Evolutionary conservation across 2,888 invertebrate genomes (phyloP).

Genomic region (Hydropsyche betteni): DNA sequence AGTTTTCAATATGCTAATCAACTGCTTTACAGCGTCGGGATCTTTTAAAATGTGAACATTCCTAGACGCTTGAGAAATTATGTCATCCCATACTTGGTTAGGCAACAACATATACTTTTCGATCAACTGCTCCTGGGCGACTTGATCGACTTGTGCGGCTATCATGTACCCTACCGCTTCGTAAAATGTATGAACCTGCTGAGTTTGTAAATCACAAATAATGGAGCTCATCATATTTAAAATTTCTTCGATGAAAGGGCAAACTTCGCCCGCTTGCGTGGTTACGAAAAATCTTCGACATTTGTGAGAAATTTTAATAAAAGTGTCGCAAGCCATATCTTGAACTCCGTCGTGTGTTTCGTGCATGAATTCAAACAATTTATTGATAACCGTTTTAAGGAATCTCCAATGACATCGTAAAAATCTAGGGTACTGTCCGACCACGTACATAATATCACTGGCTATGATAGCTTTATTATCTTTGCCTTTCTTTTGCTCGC

Average conservation of each 20-base stretch:
- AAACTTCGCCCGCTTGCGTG: conserved; percentile 93
- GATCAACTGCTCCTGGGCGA: conserved; percentile 92
- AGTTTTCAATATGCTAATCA: conserved; percentile 97
- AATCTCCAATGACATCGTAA: conserved; percentile 99
- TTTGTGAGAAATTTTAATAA: conserved; percentile 99
- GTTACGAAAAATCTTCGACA: conserved; percentile 98
- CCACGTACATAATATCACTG: conserved; percentile 99
- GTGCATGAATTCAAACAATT: conserved; percentile 99
- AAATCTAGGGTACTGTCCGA: conserved; percentile 99
- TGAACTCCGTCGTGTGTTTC: conserved; percentile 99
- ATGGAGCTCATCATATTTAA: conserved; percentile 94
- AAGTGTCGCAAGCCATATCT: conserved; percentile 99
- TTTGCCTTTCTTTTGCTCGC: conserved; percentile 98
- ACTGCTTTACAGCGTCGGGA: conserved; percentile 95
- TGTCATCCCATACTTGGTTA: conserved; percentile 98
- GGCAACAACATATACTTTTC: conserved; percentile 98
- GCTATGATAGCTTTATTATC: conserved; percentile 99
- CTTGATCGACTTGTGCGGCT: conserved; percentile 90
- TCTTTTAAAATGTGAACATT: conserved; percentile 97
- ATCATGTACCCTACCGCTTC: conserved; percentile 99
- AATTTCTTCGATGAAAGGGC: conserved; percentile 99
- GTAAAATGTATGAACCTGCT: conserved; percentile 99
- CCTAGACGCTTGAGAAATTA: conserved; percentile 95
- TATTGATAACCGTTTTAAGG: conserved; percentile 99
- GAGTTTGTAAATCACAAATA: conserved; percentile 98